Evolutionary conservation across 2,888 invertebrate species (phyloP), one percentile per base, ranked within the genome.

Genomic region (Drosophila emarginata): DNA sequence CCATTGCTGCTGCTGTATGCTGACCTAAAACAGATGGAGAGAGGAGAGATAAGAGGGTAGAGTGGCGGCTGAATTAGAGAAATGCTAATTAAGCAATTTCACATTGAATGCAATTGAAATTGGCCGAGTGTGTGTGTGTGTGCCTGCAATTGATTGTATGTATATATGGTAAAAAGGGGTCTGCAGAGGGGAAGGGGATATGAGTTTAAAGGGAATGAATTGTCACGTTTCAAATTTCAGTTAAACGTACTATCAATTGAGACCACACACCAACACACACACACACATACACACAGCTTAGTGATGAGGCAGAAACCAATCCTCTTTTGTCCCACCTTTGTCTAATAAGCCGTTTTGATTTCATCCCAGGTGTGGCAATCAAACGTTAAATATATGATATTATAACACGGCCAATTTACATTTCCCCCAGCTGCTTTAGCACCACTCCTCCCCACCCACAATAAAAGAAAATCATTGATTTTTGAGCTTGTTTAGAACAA

Each of bases 31-130:
- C 11, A 21, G 26, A 26, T 4, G 5, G 3, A 26, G 26, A 45
- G 45, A 21, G 14, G 18, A 45, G 12, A 21, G 21, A 9, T 7
- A 11, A 21, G 45, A 11, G 11, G 18, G 18, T n/a, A 18, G 18
- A 18, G 45, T 9, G 45, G 2, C 9, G 21, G 12, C 14, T 14
- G 23, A 12, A 23, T 57, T 14, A 23, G 52, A 28, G 32, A 63
- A 61, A 74, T 64, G 68, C 64, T 75, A 81, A 80, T 81, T 85
- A 79, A 77, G 75, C 79, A 80, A 80, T 78, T 80, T 62, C 57
- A 56, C 40, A 62, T 58, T 72, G 64, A 60, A 61, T 61, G 72
- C 78, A 57, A 72, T 60, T 21, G 54, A 18, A 71, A 67, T 74
- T 82, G 61, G 59, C 60, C 39, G 52, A 61, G 51, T 62, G 60